phyloP scores from a whole-genome alignment of 2,888 invertebrate species.

The Chrysina gloriosa region DNA sequence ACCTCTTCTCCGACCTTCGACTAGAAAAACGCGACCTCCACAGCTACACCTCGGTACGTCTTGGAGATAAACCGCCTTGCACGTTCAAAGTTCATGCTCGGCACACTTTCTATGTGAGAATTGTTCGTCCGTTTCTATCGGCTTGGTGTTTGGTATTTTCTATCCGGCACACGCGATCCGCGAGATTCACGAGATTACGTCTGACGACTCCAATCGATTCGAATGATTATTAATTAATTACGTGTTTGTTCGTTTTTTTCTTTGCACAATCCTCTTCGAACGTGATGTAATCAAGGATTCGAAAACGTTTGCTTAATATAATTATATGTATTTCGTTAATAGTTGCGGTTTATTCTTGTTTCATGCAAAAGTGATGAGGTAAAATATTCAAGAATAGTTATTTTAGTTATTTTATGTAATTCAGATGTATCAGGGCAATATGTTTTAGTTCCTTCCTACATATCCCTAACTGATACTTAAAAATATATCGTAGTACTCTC shows the following conservation, averaged over 20 bases:
- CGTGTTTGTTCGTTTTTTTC: not conserved
- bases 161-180: not conserved
- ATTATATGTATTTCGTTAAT: too few species aligned
- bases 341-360: too few species aligned
- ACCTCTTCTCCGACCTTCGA: not conserved
- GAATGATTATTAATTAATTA: slow-evolving; percentile 1
- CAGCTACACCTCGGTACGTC: not conserved
- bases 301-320: too few species aligned
- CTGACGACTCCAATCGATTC: not conserved
- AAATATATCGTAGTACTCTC: too few species aligned
- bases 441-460: too few species aligned
- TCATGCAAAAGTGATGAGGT: too few species aligned
- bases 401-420: too few species aligned
- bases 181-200: too few species aligned
- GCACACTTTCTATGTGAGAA: not conserved
- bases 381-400: too few species aligned
- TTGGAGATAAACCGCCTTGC: too few species aligned
- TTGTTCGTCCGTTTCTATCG: not conserved
- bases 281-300: not conserved
- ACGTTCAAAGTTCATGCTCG: not conserved
- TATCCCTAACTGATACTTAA: too few species aligned
- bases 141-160: not conserved
- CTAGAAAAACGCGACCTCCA: not conserved
- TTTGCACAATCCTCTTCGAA: not conserved
- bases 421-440: too few species aligned